Evolutionary conservation across 2,113 vertebrate genomes (phyloP).

Genomic region (Desmodus rotundus): DNA sequence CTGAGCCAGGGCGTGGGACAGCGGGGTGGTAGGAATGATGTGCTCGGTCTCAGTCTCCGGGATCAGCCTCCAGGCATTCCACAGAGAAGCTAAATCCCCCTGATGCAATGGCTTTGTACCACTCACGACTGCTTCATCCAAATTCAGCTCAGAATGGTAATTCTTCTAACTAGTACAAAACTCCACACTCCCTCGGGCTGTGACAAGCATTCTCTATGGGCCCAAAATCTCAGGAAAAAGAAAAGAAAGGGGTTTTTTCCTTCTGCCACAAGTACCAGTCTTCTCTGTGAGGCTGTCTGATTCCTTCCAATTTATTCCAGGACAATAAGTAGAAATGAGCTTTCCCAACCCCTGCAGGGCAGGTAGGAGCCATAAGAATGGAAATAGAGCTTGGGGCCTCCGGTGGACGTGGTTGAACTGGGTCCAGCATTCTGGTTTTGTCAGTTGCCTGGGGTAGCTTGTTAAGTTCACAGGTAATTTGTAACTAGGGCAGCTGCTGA

Average conservation of each 20-base stretch:
- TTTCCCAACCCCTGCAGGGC: neutral
- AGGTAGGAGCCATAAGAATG: neutral
- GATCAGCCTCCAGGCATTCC: neutral
- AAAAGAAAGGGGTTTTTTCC: neutral
- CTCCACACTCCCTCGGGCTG: neutral
- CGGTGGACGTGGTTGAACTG: neutral
- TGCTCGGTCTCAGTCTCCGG: neutral
- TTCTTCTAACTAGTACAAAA: neutral
- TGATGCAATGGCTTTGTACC: neutral
- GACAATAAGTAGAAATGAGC: neutral
- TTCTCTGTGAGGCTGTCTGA: neutral
- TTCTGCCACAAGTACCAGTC: neutral
- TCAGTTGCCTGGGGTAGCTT: neutral
- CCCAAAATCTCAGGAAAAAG: neutral
- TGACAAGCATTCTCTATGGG: neutral
- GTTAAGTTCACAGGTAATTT: conserved; percentile 26
- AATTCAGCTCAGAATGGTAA: neutral
- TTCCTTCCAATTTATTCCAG: neutral
- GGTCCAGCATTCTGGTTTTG: neutral
- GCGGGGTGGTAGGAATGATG: neutral
- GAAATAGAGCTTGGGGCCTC: neutral
- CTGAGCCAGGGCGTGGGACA: neutral
- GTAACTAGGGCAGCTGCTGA: neutral
- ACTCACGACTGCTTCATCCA: neutral
- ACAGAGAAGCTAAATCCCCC: neutral